Evolutionary conservation across 2,888 invertebrate species (phyloP), one percentile per base, ranked within the genome.

Genomic region (Oxycera nigricornis): DNA sequence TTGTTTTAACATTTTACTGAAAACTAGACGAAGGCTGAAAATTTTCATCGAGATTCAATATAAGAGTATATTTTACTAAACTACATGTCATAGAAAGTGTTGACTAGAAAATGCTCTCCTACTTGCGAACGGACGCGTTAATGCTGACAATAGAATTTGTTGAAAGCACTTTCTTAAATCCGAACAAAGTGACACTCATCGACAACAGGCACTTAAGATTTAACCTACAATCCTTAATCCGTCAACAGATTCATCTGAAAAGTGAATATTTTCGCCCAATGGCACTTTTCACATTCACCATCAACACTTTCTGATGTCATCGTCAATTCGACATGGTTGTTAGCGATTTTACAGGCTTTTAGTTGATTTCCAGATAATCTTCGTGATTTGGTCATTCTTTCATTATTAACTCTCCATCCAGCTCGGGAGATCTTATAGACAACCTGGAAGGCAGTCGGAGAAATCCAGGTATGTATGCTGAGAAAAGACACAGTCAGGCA

Each of bases 251-350:
- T 46, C n/a, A 46, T 46, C 46, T 46, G 46, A 17, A 46, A 46
- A 46, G 46, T 14, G 17, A 46, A 7, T n/a, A 46, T 46, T 46
- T 14, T 14, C 17, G 46, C 4, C 46, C 46, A 46, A n/a, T 46
- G 14, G n/a, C 14, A 46, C 17, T 17, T 17, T n/a, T 46, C 46
- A 46, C 17, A 14, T n/a, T 46, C 46, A 7, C 46, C 46, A 46
- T 46, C 46, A 46, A 46, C 46, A 46, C 46, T 46, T 46, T 46
- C 46, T 46, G 46, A 46, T 46, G 46, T 46, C 46, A 46, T 46
- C 46, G 46, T 3, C 14, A 46, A 46, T 46, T 46, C 46, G 46
- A 14, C 11, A 46, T 46, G 46, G 46, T 46, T n/a, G 46, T 46
- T 46, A 46, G 14, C 46, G 14, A 46, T 46, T 46, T 46, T 46